These are phyloP conservation scores for Digitonthophagus gazella DNA, from an alignment of 2,888 invertebrate genomes.

Conservation along the genomic window DNA sequence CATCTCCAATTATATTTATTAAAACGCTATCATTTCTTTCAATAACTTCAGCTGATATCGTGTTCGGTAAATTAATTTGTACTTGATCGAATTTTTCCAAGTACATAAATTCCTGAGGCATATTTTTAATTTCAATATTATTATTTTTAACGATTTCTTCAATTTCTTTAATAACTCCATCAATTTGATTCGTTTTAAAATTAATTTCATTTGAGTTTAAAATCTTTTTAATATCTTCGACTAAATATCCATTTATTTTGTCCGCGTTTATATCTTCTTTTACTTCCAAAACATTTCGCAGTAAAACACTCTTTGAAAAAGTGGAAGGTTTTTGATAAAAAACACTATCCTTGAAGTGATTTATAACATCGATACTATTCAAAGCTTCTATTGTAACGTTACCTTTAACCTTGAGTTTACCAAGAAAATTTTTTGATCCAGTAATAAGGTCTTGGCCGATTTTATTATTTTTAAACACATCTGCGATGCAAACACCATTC, in stretches of 20 bases:
- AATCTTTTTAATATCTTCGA: slow-evolving; percentile 38
- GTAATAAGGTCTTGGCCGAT: slow-evolving; percentile 38
- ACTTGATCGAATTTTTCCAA: slow-evolving; percentile 43
- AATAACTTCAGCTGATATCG: slow-evolving; percentile 36
- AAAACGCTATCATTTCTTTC: slow-evolving; percentile 37
- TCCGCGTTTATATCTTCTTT: slow-evolving; percentile 39
- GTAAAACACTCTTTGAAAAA: slow-evolving; percentile 2
- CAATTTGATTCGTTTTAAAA: slow-evolving; percentile 37
- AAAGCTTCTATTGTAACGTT: slow-evolving; percentile 35
- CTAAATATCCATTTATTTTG: slow-evolving; percentile 42
- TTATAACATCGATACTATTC: slow-evolving; percentile 38
- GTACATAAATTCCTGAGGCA: slow-evolving; percentile 44
- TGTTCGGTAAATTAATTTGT: slow-evolving; percentile 41
- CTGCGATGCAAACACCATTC: slow-evolving; percentile 42
- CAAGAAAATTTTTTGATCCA: slow-evolving; percentile 40
- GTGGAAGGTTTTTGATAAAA: slow-evolving; percentile 23
- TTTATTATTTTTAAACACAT: slow-evolving; percentile 43
- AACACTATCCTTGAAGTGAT: slow-evolving; percentile 35
- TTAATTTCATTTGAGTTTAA: slow-evolving; percentile 34
- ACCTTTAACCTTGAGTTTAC: slow-evolving; percentile 38
- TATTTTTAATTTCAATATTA: slow-evolving; percentile 35
- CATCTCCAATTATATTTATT: slow-evolving; percentile 40
- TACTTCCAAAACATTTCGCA: slow-evolving; percentile 28
- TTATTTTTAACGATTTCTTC: slow-evolving; percentile 30
- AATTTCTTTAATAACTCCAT: slow-evolving; percentile 37